Evolutionary conservation across 1,140 invertebrate species (phyloP).

Genomic region (Acyrthosiphon pisum): DNA sequence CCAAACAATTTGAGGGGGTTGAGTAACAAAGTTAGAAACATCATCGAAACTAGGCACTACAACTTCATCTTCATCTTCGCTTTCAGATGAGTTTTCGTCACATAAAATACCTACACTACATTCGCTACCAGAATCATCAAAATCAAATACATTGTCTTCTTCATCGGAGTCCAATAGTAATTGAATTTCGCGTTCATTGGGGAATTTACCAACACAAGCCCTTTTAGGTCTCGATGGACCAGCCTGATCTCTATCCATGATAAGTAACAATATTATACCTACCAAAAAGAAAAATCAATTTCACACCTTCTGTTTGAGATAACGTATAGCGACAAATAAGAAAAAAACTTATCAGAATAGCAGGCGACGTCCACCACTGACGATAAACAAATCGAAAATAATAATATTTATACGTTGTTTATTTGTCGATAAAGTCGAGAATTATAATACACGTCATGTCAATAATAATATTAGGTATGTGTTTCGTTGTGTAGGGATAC

Average conservation of each 20-base stretch:
- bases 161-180: not conserved
- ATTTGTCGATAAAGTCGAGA: too few species aligned
- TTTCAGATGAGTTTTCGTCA: slow-evolving; percentile 15
- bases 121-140: not conserved
- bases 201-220: not conserved
- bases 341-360: too few species aligned
- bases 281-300: too few species aligned
- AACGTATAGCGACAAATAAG: too few species aligned
- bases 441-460: too few species aligned
- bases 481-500: too few species aligned
- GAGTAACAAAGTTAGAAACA: not conserved
- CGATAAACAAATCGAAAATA: too few species aligned
- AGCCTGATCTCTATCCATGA: not conserved
- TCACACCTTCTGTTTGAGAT: too few species aligned
- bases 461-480: too few species aligned
- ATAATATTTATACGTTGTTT: too few species aligned
- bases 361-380: too few species aligned
- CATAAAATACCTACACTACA: not conserved
- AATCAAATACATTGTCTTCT: slow-evolving; percentile 20
- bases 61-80: not conserved
- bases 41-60: not conserved
- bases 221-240: slow-evolving; percentile 1
- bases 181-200: not conserved
- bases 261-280: too few species aligned
- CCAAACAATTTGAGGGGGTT: not conserved